Evolutionary conservation across 2,888 invertebrate species (phyloP).

Genomic region (Arrhopalites spinosus): DNA sequence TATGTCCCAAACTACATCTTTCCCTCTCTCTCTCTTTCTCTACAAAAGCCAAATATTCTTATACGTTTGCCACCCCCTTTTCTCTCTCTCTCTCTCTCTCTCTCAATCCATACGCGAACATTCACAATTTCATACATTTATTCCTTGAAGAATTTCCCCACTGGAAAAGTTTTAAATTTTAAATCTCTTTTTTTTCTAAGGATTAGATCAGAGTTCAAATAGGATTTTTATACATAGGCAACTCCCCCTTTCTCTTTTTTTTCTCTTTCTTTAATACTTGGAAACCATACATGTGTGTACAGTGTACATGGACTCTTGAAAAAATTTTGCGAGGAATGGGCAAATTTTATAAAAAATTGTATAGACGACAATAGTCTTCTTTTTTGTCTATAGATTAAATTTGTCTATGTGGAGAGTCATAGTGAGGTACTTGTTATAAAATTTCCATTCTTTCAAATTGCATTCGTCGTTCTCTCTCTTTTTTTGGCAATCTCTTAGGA

Average conservation of each 20-base stretch:
- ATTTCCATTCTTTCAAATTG: constrained; percentile 2
- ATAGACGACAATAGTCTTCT: too few species aligned
- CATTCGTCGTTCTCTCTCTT: too few species aligned
- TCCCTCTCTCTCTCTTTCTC: not conserved
- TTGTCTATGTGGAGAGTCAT: too few species aligned
- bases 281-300: not conserved
- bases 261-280: not conserved
- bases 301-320: not conserved
- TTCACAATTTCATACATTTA: constrained; percentile 31
- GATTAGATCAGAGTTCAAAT: constrained; percentile 13
- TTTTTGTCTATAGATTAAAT: too few species aligned
- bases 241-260: constrained; percentile 6
- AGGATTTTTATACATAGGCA: constrained; percentile 10
- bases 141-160: constrained; percentile 18
- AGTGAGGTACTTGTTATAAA: not conserved
- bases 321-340: not conserved
- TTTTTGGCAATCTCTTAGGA: too few species aligned
- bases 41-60: not conserved
- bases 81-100: not conserved
- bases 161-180: constrained; percentile 29
- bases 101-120: constrained; percentile 8
- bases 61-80: not conserved
- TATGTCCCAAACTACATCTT: too few species aligned
- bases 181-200: constrained; percentile 12
- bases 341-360: too few species aligned